Base-by-base conservation (phyloP, 2,113 vertebrate genomes). In the Leptosomus discolor region DNA sequence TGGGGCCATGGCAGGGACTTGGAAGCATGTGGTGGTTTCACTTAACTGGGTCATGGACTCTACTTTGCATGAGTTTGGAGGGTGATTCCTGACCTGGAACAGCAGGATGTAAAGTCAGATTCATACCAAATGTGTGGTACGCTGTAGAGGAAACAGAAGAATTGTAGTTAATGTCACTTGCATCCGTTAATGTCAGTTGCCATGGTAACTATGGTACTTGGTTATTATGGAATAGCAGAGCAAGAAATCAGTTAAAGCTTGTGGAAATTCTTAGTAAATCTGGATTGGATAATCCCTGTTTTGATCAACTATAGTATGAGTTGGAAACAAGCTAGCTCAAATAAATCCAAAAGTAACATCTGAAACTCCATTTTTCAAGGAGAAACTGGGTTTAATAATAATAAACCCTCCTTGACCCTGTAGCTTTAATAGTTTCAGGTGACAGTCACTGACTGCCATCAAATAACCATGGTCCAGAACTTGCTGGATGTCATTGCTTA, bases 161-260 rank as follows among this genome's bases (percentile, higher is more conserved):
- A 48, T 6, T 36, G 71, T 15, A 32, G 54, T 74, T 70, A 54
- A 27, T 61, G 46, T 79, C 54, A 21, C 53, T 79, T 46, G 45
- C 17, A 46, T 74, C 75, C 45, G 76, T 53, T 89, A 46, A 80
- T 83, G 43, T 12, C 65, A 15, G 71, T 85, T 94, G 46, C 69
- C 57, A 10, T 26, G 77, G 86, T 41, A 73, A 73, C 45, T 34
- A 1, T 18, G n/a, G 7, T 11, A 4, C 36, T 57, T 36, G 71
- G 60, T 92, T 89, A 85, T 88, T 95, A 88, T 85, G 92, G 80
- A 75, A 48, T 29, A 82, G 60, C 68, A 37, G 50, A 79, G 60
- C 46, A 77, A 90, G 88, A 50, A 86, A 34, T 27, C 77, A 69
- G 57, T 85, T 75, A 56, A 89, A 79, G 53, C 61, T 36, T 64